A percentile compares a stretch with the other conserved stretches of the same genome.
phyloP scores from a whole-genome alignment of 2,113 vertebrate species.

The Corythornis vintsioides region DNA sequence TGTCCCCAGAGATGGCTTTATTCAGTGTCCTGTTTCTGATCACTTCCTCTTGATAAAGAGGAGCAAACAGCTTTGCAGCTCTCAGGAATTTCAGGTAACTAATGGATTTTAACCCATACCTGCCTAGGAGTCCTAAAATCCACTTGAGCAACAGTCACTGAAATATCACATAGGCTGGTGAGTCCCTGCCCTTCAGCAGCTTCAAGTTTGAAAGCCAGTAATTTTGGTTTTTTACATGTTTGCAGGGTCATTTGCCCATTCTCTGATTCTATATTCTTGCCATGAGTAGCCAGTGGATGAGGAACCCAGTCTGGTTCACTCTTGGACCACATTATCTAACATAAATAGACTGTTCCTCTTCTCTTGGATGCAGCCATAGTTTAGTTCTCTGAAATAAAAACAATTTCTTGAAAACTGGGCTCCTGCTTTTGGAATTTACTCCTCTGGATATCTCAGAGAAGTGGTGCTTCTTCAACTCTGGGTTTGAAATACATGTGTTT shows the following conservation, averaged over 20 bases:
- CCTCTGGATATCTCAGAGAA: neutral
- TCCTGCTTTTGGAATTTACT: neutral
- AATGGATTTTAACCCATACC: constrained; percentile 35
- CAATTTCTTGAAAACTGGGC: neutral
- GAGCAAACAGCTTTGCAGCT: constrained; percentile 38
- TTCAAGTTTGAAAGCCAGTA: neutral
- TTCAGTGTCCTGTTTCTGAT: constrained; percentile 14
- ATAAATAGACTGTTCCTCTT: neutral
- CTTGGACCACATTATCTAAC: neutral
- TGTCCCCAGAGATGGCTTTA: constrained; percentile 12
- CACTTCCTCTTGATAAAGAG: constrained; percentile 29
- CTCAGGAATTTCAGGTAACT: neutral
- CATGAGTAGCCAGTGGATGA: neutral
- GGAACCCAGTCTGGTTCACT: neutral
- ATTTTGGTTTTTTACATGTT: neutral
- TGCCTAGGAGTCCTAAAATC: neutral
- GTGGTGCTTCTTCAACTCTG: neutral
- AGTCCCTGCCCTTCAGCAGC: neutral
- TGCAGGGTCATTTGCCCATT: neutral
- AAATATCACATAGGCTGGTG: accelerated
- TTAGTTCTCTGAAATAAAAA: neutral
- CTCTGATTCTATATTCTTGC: neutral
- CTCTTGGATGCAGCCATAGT: neutral
- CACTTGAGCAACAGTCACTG: neutral
- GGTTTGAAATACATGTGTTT: neutral